Evolutionary conservation across 2,113 vertebrate species (phyloP), one percentile per base, ranked within the genome.

Genomic region (Callorhinus ursinus): DNA sequence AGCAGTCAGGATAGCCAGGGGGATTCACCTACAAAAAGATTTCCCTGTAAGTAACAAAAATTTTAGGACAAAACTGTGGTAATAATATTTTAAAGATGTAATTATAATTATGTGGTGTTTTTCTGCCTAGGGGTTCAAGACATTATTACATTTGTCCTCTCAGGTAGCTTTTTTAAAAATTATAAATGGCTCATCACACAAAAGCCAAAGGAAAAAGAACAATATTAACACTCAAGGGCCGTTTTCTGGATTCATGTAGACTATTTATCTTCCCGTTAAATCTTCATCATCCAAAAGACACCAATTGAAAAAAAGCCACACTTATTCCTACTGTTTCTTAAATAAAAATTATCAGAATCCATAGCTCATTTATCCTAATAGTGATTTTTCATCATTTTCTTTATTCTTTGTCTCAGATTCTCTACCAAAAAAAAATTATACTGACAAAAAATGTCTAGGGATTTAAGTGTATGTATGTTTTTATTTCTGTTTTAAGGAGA

Each of bases 41-140:
- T 85, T 96, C 69, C 63, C 83, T 90, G 63, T 96, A 96, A 97
- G 89, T 96, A 97, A 96, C 80, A 93, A 92, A 97, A 95, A 90
- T 77, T 96, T 95, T 88, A 97, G 91, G 86, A 71, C 46, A 92
- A 69, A 93, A 88, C 36, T 95, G 46, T 65, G 51, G 82, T 96
- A 96, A 98, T 97, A 84, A 92, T 96, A 97, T 97, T 93, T 97
- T 94, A 95, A 76, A 96, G 95, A 96, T 86, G 36, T 93, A 96
- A 98, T 98, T 97, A 93, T 85, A 81, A 98, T 98, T 97, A 92
- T 81, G 77, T 83, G 63, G 95, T 95, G 74, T 16, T 98, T 97
- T 98, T 97, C 95, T 96, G 88, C 97, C 91, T 93, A 88, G 95
- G 92, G 96, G 93, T 95, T 97, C 96, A 90, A 90, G 88, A 77